Percentiles rank a stretch among this genome's conserved stretches.
Evolutionary conservation across 2,888 invertebrate species (phyloP).

Genomic region (Torymus texanus): DNA sequence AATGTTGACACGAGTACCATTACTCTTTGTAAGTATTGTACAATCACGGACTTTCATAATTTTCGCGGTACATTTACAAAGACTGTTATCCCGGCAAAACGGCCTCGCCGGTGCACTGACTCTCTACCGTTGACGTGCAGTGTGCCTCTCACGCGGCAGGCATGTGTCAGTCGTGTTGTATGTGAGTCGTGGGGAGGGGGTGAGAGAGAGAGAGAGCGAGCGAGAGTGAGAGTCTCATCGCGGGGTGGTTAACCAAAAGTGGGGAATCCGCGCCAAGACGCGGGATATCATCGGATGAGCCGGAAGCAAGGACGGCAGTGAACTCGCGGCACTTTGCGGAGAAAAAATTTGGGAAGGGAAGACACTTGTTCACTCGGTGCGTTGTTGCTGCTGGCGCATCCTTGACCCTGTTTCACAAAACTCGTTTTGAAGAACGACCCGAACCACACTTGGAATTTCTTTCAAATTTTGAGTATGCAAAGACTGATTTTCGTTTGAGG

Average conservation of each 20-base stretch:
- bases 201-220: not conserved
- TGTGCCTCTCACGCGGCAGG: not conserved
- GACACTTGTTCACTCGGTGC: slow-evolving; percentile 50
- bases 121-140: slow-evolving; percentile 12
- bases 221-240: slow-evolving; percentile 22
- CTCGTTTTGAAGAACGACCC: not conserved
- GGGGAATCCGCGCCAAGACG: slow-evolving; percentile 19
- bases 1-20: no score
- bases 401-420: slow-evolving; percentile 24
- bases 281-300: slow-evolving; percentile 32
- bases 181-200: not conserved
- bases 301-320: slow-evolving; percentile 44
- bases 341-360: not conserved
- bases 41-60: no score
- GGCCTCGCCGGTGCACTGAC: slow-evolving; percentile 25
- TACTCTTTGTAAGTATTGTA: no score
- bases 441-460: slow-evolving; percentile 46
- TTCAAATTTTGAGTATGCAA: slow-evolving; percentile 6
- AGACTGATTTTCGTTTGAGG: slow-evolving; percentile 5
- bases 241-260: slow-evolving; percentile 19
- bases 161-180: slow-evolving; percentile 25
- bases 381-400: slow-evolving; percentile 30
- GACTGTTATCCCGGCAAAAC: not conserved
- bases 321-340: slow-evolving; percentile 47
- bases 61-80: no score